phyloP scores from a whole-genome alignment of 2,113 vertebrate genomes.

The Salvelinus fontinalis region DNA sequence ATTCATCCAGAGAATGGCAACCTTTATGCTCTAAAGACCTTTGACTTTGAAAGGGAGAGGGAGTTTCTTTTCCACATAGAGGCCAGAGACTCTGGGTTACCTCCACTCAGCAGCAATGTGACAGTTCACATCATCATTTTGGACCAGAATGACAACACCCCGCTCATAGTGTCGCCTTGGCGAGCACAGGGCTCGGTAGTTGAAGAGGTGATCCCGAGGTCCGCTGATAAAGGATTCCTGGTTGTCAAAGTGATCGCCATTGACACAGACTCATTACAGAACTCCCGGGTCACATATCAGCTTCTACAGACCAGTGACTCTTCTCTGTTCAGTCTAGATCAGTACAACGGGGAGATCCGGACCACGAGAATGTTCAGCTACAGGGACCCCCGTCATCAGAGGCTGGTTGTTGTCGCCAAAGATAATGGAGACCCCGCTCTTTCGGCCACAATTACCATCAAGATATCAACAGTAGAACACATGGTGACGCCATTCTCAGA shows the following conservation, averaged over 20 bases:
- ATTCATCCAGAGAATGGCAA: conserved; percentile 84
- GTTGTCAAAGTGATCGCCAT: conserved; percentile 74
- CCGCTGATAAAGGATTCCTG: conserved; percentile 70
- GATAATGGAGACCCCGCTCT: conserved; percentile 76
- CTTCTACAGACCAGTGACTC: conserved; percentile 69
- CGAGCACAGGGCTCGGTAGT: conserved; percentile 61
- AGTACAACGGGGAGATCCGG: conserved; percentile 75
- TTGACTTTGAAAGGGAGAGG: conserved; percentile 75
- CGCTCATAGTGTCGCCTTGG: conserved; percentile 74
- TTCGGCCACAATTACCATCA: conserved; percentile 76
- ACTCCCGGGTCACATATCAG: conserved; percentile 73
- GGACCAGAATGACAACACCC: conserved; percentile 76
- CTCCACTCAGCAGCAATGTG: conserved; percentile 69
- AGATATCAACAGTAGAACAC: conserved; percentile 71
- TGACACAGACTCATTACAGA: conserved; percentile 74
- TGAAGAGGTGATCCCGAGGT: conserved; percentile 72
- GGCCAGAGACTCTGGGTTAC: conserved; percentile 73
- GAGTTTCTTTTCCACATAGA: conserved; percentile 78
- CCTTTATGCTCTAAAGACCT: conserved; percentile 76
- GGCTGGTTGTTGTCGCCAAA: conserved; percentile 71
- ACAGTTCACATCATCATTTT: conserved; percentile 71
- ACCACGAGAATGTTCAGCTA: conserved; percentile 75
- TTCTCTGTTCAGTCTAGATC: conserved; percentile 70
- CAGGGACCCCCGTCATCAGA: conserved; percentile 70
- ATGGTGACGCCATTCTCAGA: conserved; percentile 66